Base-by-base conservation (phyloP, 2,797 vertebrate species). In the Hoplostethus mediterraneus region DNA sequence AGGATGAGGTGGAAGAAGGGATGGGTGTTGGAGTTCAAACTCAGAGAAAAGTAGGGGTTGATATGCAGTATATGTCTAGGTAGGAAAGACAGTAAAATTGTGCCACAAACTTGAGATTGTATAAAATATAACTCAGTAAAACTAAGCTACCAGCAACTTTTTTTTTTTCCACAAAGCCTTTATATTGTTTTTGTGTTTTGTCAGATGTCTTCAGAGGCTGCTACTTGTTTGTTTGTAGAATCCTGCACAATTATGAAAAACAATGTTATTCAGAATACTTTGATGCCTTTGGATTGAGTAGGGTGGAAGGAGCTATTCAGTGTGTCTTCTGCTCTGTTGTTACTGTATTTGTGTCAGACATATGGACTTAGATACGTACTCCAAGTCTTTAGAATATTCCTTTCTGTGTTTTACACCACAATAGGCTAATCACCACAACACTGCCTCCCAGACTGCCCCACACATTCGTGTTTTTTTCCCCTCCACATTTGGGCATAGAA, bases 71-170 rank as follows among this genome's bases (percentile, higher is more conserved):
- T 2, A 86, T 92, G 90, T 61, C 90, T 0, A 80, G 87, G 56
- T 89, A 91, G 65, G 83, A 77, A 54, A 72, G 81, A 77, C 78
- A 13, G 70, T 84, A 63, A 88, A 83, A 79, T 82, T 80, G n/a
- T 89, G 79, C 86, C 90, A 90, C 74, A 88, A 90, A 89, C 89
- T 82, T 66, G 90, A 93, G 90, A 92, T 93, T 88, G 86, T 76
- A 74, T 87, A 84, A 89, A 84, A 83, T 55, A 60, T 56, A 73
- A 90, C 81, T 83, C 83, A 90, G 88, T 79, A 89, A 87, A 86
- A 77, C 75, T 79, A 90, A 90, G 88, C 90, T 91, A 93, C 92
- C 93, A 92, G 93, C 92, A 93, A 87, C 71, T 85, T 72, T 67
- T 58, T 30, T 80, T 58, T 81, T 59, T 75, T 42, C 73, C 73